Conservation (phyloP, 2,113 vertebrate genomes). For the Ctenomys sociabilis region DNA sequence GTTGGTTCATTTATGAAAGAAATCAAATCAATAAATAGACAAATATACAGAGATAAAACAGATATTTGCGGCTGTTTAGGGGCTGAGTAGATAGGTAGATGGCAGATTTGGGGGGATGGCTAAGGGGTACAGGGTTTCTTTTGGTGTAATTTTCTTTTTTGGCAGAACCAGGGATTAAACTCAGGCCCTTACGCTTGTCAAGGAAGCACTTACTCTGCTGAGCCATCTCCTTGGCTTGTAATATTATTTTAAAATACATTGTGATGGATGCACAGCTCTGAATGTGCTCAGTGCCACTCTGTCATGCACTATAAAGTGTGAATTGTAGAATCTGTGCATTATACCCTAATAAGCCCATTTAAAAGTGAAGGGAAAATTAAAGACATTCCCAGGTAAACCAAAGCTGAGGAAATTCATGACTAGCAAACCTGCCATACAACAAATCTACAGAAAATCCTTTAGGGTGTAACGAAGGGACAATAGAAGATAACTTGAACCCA, state of each 20-base stretch:
- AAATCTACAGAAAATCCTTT: not conserved
- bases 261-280: not conserved
- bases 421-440: not conserved
- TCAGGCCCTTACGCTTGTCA: too few relatives aligned
- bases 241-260: constrained; percentile 7
- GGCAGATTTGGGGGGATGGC: not conserved
- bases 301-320: not conserved
- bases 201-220: too few relatives aligned
- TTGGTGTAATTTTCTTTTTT: too few relatives aligned
- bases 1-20: not conserved
- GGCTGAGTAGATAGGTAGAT: not conserved
- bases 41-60: not conserved
- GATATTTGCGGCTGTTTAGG: not conserved
- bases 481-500: not conserved
- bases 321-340: not conserved
- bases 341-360: not conserved
- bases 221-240: too few relatives aligned
- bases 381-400: not conserved
- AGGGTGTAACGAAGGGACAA: not conserved
- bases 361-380: not conserved
- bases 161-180: too few relatives aligned
- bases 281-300: not conserved
- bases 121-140: not conserved
- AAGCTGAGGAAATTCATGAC: not conserved
- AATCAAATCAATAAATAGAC: not conserved